These are phyloP conservation scores for Apodemus agrarius DNA, from an alignment of 2,797 vertebrate genomes.

Conservation along the genomic window DNA sequence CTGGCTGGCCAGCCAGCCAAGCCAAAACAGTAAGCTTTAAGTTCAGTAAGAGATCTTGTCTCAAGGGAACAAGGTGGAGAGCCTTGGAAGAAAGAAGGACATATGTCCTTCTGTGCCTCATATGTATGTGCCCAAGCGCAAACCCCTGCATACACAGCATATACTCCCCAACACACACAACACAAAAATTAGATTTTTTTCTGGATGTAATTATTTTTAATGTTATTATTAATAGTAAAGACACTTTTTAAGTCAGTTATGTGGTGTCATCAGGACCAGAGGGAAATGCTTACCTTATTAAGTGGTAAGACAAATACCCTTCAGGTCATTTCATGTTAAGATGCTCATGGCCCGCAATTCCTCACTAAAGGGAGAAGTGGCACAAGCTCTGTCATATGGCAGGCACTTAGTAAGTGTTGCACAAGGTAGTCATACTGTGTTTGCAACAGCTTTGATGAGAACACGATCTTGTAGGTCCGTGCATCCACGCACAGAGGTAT, in stretches of 20 bases:
- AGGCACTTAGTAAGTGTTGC: not conserved
- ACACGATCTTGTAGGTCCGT: not conserved
- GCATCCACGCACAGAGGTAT: not conserved
- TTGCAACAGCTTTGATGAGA: not conserved
- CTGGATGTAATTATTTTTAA: not conserved
- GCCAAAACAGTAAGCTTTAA: not conserved
- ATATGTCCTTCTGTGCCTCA: not conserved
- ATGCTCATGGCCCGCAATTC: not conserved
- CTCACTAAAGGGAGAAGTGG: not conserved
- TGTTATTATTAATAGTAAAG: constrained; percentile 23
- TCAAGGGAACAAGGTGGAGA: not conserved
- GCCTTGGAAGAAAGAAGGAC: not conserved
- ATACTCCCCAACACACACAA: not conserved
- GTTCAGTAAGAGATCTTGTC: not conserved
- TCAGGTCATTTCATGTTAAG: not conserved
- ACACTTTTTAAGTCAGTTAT: not conserved
- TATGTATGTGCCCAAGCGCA: too few relatives aligned
- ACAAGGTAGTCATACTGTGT: not conserved
- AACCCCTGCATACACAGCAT: not conserved
- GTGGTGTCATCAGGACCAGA: not conserved
- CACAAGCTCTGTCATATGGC: not conserved
- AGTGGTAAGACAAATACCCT: not conserved
- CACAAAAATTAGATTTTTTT: not conserved
- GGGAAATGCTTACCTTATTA: constrained; percentile 24
- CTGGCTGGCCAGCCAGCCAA: not conserved